A percentile compares a stretch with the other conserved stretches of the same genome.
Evolutionary conservation across 2,113 vertebrate genomes (phyloP).

Genomic region (Thamnophis sirtalis): DNA sequence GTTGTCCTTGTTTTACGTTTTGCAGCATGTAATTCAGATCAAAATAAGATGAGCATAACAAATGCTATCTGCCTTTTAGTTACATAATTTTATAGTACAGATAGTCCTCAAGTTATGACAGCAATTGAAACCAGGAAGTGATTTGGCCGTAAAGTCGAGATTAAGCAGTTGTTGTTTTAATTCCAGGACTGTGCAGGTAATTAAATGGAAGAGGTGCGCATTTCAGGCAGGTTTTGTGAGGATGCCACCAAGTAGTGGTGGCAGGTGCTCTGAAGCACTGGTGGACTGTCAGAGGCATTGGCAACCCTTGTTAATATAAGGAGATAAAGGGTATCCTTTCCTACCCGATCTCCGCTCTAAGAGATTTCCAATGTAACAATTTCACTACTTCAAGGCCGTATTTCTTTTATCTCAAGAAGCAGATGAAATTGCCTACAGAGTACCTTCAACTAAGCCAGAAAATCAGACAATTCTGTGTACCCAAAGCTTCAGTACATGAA

Average conservation of each 20-base stretch:
- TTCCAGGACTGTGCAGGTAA: neutral
- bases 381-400: neutral
- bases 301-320: neutral
- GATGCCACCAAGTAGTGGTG: neutral
- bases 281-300: neutral
- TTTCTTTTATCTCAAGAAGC: neutral
- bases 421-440: neutral
- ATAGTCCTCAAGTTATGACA: neutral
- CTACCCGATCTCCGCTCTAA: neutral
- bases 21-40: neutral
- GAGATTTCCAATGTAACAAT: neutral
- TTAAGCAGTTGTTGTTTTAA: neutral
- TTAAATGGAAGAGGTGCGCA: neutral
- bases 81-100: neutral
- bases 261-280: neutral
- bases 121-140: neutral
- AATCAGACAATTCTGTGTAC: neutral
- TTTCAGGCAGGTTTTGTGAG: neutral
- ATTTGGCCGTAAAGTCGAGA: neutral
- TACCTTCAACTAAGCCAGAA: neutral
- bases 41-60: neutral
- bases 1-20: neutral
- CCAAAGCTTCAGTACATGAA: neutral
- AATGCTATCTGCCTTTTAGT: neutral
- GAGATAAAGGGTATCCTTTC: neutral